Evolutionary conservation across 1,140 invertebrate species (phyloP), one percentile per base, ranked within the genome.

Genomic region (Drosophila ananassae): DNA sequence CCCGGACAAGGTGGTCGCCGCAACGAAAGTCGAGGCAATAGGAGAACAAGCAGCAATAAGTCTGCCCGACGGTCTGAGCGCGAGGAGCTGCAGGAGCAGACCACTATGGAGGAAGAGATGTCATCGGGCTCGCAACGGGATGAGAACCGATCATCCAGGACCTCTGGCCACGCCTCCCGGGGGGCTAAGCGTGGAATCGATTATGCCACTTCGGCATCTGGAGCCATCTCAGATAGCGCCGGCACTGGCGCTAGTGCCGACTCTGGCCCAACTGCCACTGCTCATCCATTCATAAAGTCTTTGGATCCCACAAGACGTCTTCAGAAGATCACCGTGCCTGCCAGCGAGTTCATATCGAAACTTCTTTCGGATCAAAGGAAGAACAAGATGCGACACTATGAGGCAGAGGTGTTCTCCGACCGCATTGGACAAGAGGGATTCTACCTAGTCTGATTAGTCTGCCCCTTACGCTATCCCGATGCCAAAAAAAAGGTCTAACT

Each of bases 361-460:
- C 28, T 66, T 12, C 37, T 51, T 10, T 63, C 46, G 1, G 46
- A 62, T 1, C 63, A 66, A 9, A 17, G 12, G 34, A 63, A 41
- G 24, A 48, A 30, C 21, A 63, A 17, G 13, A 63, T 24, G 59
- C 46, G 24, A 2, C 17, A 64, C 32, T 13, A 63, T 1, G 63
- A 63, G 21, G 30, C 24, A 1, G 62, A 24, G 0, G 32, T 32
- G 0, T 44, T 44, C 13, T 13, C 41, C 13, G n/a, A 63, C 24
- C 62, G 62, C 9, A 41, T 24, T 22, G 30, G 12, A 0, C 25
- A 37, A 7, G 56, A 60, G 2, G 62, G 6, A 1, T 50, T 30
- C 17, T 25, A 30, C n/a, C 3, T 39, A 5, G n/a, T 2, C 24
- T 64, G 3, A 63, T n/a, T 5, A 50, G 5, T 28, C 22, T 22